Evolutionary conservation across 92 coral and sea anemone genomes (phyloP).

Genomic region (Heteractis magnifica): DNA sequence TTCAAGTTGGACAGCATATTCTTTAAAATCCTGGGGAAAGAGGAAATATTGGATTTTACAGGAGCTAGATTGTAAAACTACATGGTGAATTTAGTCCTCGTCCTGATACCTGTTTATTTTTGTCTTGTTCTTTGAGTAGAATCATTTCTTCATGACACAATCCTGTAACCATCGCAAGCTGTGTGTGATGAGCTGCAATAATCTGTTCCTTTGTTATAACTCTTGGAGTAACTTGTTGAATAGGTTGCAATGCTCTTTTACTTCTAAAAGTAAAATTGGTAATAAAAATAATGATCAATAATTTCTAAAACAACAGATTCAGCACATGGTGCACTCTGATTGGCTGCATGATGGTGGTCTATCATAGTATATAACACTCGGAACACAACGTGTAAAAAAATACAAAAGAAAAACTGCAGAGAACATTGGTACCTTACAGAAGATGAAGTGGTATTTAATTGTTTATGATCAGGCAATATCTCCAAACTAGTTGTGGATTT

Average conservation of each 20-base stretch:
- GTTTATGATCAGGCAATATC: slow-evolving; percentile 16
- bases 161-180: slow-evolving; percentile 73
- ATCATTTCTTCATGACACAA: slow-evolving; percentile 89
- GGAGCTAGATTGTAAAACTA: neutral
- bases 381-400: too few relatives aligned
- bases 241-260: slow-evolving; percentile 17
- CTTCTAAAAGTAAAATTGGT: neutral
- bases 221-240: slow-evolving; percentile 10
- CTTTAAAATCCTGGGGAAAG: slow-evolving; percentile 57
- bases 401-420: too few relatives aligned
- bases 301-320: too few relatives aligned
- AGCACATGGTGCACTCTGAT: too few relatives aligned
- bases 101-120: slow-evolving; percentile 39
- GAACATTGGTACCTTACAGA: slow-evolving; percentile 20
- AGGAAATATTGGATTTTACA: neutral
- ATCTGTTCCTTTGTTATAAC: slow-evolving; percentile 64
- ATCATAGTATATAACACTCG: too few relatives aligned
- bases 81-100: neutral
- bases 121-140: slow-evolving; percentile 63
- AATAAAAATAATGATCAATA: neutral
- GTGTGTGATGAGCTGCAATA: slow-evolving; percentile 82
- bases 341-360: too few relatives aligned
- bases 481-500: slow-evolving; percentile 29
- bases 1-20: slow-evolving; percentile 62
- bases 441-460: neutral